phyloP scores from a whole-genome alignment of 2,113 vertebrate genomes.

The Narcine bancroftii region DNA sequence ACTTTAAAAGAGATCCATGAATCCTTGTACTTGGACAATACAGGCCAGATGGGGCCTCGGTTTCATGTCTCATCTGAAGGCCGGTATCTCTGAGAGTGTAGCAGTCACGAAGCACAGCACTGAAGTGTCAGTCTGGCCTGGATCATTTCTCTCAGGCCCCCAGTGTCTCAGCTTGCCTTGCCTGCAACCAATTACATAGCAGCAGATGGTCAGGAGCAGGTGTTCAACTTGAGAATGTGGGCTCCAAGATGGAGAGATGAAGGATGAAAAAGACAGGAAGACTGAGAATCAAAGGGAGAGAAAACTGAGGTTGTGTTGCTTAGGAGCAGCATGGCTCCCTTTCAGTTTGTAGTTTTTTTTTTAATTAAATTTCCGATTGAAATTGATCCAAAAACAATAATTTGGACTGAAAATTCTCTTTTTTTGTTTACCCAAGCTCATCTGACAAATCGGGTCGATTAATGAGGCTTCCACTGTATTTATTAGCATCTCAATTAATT shows the following conservation, averaged over 20 bases:
- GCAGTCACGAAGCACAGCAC: neutral
- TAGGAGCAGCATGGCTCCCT: neutral
- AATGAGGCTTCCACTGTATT: neutral
- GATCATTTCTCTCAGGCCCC: neutral
- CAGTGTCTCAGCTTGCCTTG: neutral
- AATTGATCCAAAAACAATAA: constrained; percentile 7
- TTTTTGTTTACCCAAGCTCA: neutral
- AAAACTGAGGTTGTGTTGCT: neutral
- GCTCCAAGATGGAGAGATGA: neutral
- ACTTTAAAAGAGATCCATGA: neutral
- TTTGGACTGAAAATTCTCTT: neutral
- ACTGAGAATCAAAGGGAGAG: neutral
- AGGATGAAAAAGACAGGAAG: neutral
- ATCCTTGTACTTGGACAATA: neutral
- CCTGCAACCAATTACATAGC: neutral
- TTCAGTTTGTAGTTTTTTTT: neutral
- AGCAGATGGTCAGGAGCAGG: neutral
- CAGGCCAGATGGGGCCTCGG: neutral
- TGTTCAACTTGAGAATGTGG: neutral
- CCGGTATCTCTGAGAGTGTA: neutral
- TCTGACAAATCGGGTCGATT: constrained; percentile 3
- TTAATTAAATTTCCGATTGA: neutral
- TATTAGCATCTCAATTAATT: constrained; percentile 26
- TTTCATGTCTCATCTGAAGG: neutral
- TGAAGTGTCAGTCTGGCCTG: neutral